Percentiles rank a stretch among this genome's conserved stretches.
phyloP scores from a whole-genome alignment of 1,140 invertebrate species.

The Drosophila sechellia region DNA sequence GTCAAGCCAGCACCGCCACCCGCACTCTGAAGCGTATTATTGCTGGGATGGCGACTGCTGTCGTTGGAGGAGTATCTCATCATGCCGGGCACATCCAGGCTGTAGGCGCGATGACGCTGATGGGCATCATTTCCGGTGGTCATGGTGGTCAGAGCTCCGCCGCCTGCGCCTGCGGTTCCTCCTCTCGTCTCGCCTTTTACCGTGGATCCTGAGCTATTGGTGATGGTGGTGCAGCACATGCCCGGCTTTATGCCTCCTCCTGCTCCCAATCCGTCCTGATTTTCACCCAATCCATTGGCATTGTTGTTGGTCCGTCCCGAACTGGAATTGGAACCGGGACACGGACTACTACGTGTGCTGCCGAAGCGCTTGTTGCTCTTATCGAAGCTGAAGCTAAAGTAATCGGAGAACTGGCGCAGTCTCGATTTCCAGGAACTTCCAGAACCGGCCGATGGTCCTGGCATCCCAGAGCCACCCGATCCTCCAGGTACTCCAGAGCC shows the following conservation, averaged over 20 bases:
- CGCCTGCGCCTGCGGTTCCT: conserved; percentile 12
- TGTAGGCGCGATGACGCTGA: conserved; percentile 77
- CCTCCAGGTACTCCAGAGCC: conserved; percentile 9
- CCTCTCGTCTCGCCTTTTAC: conserved; percentile 16
- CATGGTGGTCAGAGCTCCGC: neutral
- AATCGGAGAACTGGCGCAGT: conserved; percentile 80
- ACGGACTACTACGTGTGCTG: conserved; percentile 76
- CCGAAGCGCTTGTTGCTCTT: conserved; percentile 80
- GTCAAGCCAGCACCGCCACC: neutral
- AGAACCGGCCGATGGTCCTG: conserved; percentile 27
- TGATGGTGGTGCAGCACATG: conserved; percentile 73
- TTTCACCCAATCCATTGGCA: conserved; percentile 33
- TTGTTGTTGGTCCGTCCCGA: conserved; percentile 66
- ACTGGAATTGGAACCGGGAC: conserved; percentile 20
- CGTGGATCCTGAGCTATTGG: conserved; percentile 40
- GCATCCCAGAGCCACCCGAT: conserved; percentile 5
- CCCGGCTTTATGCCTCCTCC: conserved; percentile 2
- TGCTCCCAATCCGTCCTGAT: neutral
- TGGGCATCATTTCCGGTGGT: conserved; percentile 8
- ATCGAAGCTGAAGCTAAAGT: conserved; percentile 82
- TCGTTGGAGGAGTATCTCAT: conserved; percentile 64
- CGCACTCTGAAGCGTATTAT: conserved; percentile 75
- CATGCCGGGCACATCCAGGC: conserved; percentile 75
- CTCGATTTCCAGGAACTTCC: conserved; percentile 71
- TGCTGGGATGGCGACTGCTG: conserved; percentile 80